Conservation (phyloP, 2,797 vertebrate genomes). For the Sebastes matsubarae region DNA sequence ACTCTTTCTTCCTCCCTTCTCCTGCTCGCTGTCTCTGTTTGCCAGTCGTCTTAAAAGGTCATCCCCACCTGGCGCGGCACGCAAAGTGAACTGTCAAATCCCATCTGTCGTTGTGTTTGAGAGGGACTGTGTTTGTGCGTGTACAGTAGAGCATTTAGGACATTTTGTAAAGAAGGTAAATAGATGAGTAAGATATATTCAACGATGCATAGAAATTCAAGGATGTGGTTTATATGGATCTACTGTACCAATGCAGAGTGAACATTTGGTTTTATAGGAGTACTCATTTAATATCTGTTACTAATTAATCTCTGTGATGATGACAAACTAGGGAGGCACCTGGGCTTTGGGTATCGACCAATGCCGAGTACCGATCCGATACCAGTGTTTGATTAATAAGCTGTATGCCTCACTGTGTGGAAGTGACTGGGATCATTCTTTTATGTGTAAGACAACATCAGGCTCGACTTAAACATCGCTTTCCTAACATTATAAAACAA, state of each 20-base stretch:
- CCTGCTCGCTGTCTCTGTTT: conserved; percentile 33
- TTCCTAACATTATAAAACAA: too few relatives aligned
- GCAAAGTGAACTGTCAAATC: conserved; percentile 67
- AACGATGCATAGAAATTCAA: neutral
- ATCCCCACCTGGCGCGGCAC: conserved; percentile 63
- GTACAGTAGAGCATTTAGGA: neutral
- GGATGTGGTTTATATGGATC: neutral
- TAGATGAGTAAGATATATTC: neutral
- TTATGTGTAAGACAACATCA: too few relatives aligned
- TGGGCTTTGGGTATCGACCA: too few relatives aligned
- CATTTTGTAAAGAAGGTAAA: neutral
- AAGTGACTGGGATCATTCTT: too few relatives aligned
- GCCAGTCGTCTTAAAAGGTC: conserved; percentile 71
- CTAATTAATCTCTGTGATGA: too few relatives aligned
- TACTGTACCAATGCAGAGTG: neutral
- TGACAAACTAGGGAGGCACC: too few relatives aligned
- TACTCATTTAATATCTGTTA: neutral
- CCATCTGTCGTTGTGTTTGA: conserved; percentile 54
- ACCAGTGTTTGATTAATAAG: too few relatives aligned
- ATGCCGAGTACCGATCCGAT: too few relatives aligned
- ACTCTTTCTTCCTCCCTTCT: conserved; percentile 21
- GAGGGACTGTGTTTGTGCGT: neutral
- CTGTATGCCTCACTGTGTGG: too few relatives aligned
- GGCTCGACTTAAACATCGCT: too few relatives aligned
- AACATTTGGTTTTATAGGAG: neutral